Conservation (phyloP, 2,113 vertebrate genomes). For the Haliaeetus leucogaster region DNA sequence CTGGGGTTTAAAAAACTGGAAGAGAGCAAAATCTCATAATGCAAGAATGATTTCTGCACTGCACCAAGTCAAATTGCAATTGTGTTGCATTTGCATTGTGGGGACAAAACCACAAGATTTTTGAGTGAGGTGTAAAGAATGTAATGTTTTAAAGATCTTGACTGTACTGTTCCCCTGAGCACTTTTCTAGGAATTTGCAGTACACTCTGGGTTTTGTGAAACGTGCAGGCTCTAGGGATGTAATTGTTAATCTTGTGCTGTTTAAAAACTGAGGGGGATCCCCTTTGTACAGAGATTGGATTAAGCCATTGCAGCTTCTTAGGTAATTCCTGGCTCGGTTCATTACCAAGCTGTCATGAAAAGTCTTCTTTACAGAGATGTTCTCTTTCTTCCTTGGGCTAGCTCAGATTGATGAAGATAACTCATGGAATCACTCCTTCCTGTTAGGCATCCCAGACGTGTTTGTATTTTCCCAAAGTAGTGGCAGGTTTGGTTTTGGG, state of each 20-base stretch:
- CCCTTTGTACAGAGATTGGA: not conserved
- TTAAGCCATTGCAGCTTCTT: not conserved
- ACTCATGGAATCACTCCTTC: not conserved
- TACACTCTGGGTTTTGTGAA: not conserved
- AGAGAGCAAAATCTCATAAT: not conserved
- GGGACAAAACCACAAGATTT: not conserved
- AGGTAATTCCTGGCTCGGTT: not conserved
- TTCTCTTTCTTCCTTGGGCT: not conserved
- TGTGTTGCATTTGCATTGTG: not conserved
- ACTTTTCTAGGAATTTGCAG: not conserved
- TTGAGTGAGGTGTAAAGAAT: not conserved
- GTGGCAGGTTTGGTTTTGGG: not conserved
- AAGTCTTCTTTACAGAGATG: not conserved
- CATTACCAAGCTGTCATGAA: not conserved
- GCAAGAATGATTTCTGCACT: not conserved
- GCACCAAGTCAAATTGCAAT: fast-evolving
- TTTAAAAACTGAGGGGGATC: not conserved
- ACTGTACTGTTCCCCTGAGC: not conserved
- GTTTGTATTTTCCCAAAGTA: not conserved
- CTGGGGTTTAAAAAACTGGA: not conserved
- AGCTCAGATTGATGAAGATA: not conserved
- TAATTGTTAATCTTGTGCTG: not conserved
- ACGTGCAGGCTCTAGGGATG: not conserved
- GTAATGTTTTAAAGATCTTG: not conserved
- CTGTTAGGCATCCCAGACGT: not conserved